Evolutionary conservation across 2,888 invertebrate species (phyloP).

Genomic region (Drosophila colorata): DNA sequence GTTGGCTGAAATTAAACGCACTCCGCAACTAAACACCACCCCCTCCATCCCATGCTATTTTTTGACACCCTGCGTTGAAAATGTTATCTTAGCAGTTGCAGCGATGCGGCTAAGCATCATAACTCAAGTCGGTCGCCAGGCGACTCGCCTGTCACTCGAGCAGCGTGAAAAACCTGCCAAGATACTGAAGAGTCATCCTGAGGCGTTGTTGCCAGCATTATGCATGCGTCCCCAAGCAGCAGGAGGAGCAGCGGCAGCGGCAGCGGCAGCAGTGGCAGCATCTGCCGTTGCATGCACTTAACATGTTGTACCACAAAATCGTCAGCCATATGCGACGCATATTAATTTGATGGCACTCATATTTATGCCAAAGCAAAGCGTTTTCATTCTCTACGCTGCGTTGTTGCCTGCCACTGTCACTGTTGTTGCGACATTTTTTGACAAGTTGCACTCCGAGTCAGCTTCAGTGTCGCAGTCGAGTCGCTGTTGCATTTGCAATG

Average conservation of each 20-base stretch:
- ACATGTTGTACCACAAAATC: slow-evolving; percentile 81
- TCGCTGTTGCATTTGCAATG: slow-evolving; percentile 63
- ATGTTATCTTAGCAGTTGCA: slow-evolving; percentile 67
- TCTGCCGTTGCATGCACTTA: slow-evolving; percentile 74
- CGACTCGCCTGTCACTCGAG: slow-evolving; percentile 67
- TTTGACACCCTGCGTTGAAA: slow-evolving; percentile 18
- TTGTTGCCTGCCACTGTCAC: slow-evolving; percentile 13
- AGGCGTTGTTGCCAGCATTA: slow-evolving; percentile 59
- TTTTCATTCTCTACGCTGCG: slow-evolving; percentile 41
- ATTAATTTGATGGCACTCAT: slow-evolving; percentile 82
- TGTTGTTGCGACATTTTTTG: slow-evolving; percentile 70
- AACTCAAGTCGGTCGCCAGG: slow-evolving; percentile 64
- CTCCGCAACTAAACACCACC: background rate
- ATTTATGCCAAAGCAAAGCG: slow-evolving; percentile 81
- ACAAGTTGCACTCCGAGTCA: slow-evolving; percentile 74
- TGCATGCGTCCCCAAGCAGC: slow-evolving; percentile 60
- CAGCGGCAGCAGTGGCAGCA: slow-evolving; percentile 32
- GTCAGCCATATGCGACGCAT: slow-evolving; percentile 82
- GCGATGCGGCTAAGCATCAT: slow-evolving; percentile 73
- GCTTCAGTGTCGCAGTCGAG: slow-evolving; percentile 36
- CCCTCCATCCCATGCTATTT: background rate
- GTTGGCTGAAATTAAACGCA: slow-evolving; percentile 64
- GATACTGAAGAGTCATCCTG: slow-evolving; percentile 58
- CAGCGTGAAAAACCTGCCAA: slow-evolving; percentile 73
- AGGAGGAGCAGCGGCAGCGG: slow-evolving; percentile 3